A percentile compares a stretch with the other conserved stretches of the same genome.
phyloP scores from a whole-genome alignment of 1,140 invertebrate genomes.

The Lepidurus arcticus region DNA sequence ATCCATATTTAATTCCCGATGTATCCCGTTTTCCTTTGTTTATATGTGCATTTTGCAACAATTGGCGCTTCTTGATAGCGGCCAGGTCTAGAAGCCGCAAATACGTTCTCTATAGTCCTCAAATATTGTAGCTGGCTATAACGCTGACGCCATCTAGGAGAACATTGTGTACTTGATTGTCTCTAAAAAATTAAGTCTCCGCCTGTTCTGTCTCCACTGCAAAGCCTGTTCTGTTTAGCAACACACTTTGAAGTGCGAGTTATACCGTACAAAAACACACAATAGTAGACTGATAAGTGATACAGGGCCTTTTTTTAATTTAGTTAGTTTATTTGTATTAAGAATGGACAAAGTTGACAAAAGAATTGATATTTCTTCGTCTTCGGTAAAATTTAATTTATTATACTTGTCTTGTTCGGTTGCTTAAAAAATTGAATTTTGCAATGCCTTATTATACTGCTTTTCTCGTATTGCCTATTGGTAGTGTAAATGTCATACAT shows the following conservation, averaged over 20 bases:
- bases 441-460: neutral
- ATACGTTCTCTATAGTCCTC: neutral
- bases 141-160: neutral
- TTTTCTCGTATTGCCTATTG: neutral
- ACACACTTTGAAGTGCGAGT: neutral
- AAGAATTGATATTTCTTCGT: conserved; percentile 26
- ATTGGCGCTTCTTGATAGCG: neutral
- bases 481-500: neutral
- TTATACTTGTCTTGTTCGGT: neutral
- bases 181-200: neutral
- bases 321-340: neutral
- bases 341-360: conserved; percentile 19
- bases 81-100: neutral
- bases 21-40: neutral
- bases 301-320: too few species aligned
- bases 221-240: neutral
- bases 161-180: neutral
- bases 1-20: neutral
- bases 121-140: neutral
- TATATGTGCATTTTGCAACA: neutral
- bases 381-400: neutral
- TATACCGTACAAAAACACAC: neutral
- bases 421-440: neutral
- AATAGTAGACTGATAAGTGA: neutral
- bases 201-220: too few species aligned